These are phyloP conservation scores for Poeciliopsis paucimaculata DNA, from an alignment of 2,797 vertebrate genomes.

Conservation along the genomic window DNA sequence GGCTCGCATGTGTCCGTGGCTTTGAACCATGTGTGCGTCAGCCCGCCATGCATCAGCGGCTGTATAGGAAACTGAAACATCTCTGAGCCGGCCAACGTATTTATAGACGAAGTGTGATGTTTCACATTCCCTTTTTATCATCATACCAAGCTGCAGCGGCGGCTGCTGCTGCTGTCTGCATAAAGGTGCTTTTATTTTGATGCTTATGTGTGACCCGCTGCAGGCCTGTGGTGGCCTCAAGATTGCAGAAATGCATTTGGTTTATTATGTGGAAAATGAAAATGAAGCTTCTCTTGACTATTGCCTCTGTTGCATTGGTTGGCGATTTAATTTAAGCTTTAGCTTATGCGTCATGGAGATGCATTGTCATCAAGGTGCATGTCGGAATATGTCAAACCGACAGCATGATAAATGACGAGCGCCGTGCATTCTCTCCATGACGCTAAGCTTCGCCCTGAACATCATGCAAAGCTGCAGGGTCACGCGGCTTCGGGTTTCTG, in stretches of 20 bases:
- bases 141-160: conserved; percentile 28
- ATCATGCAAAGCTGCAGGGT: not conserved
- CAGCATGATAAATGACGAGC: not conserved
- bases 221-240: conserved; percentile 33
- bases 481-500: conserved; percentile 7
- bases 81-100: conserved; percentile 58
- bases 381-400: not conserved
- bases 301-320: not conserved
- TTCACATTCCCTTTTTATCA: conserved; percentile 78
- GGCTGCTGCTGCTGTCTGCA: conserved; percentile 24
- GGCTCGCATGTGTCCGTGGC: conserved; percentile 8
- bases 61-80: conserved; percentile 60
- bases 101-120: conserved; percentile 78
- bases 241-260: not conserved
- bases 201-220: conserved; percentile 20
- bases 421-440: not conserved
- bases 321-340: not conserved
- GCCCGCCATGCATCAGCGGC: conserved; percentile 34
- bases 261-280: not conserved
- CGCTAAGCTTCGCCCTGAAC: not conserved
- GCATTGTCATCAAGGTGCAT: not conserved
- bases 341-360: not conserved
- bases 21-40: conserved; percentile 42
- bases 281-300: not conserved
- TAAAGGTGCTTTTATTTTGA: conserved; percentile 41